These are phyloP conservation scores for Phortica variegata DNA, from an alignment of 1,140 invertebrate genomes.

Conservation along the genomic window DNA sequence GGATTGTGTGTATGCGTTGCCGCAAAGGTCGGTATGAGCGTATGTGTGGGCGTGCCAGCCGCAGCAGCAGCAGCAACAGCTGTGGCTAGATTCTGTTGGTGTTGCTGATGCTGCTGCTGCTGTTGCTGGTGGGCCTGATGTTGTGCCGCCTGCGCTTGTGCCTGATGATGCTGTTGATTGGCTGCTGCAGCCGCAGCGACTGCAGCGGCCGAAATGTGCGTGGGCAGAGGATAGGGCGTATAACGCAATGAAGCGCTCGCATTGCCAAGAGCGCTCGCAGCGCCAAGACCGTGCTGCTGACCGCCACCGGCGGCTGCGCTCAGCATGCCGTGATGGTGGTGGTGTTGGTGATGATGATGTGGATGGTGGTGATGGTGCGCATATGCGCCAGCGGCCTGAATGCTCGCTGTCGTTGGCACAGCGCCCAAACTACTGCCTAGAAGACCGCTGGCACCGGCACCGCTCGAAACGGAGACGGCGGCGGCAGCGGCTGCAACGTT, in stretches of 20 bases:
- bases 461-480: slow-evolving; percentile 63
- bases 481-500: slow-evolving; percentile 64
- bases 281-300: slow-evolving; percentile 15
- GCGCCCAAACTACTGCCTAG: slow-evolving; percentile 40
- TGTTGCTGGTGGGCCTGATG: slow-evolving; percentile 42
- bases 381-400: slow-evolving; percentile 61
- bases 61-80: slow-evolving; percentile 52
- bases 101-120: slow-evolving; percentile 56
- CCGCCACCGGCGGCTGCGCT: slow-evolving; percentile 30
- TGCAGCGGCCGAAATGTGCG: slow-evolving; percentile 58
- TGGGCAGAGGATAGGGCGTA: slow-evolving; percentile 63
- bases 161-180: slow-evolving; percentile 36
- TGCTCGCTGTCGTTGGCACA: slow-evolving; percentile 59
- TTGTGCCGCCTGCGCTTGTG: slow-evolving; percentile 37
- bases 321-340: slow-evolving; percentile 33
- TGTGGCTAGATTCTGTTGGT: slow-evolving; percentile 41
- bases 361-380: slow-evolving; percentile 50
- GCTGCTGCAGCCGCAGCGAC: slow-evolving; percentile 54
- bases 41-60: slow-evolving; percentile 47
- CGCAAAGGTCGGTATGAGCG: slow-evolving; percentile 23
- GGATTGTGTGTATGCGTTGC: too few species aligned
- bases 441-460: slow-evolving; percentile 31
- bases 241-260: slow-evolving; percentile 57
- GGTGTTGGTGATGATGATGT: slow-evolving; percentile 18
- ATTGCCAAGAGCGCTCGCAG: neutral